Base-by-base conservation (phyloP, 30 jellyfish, hydroid and myxozoan genomes). In the Aurelia sp. region DNA sequence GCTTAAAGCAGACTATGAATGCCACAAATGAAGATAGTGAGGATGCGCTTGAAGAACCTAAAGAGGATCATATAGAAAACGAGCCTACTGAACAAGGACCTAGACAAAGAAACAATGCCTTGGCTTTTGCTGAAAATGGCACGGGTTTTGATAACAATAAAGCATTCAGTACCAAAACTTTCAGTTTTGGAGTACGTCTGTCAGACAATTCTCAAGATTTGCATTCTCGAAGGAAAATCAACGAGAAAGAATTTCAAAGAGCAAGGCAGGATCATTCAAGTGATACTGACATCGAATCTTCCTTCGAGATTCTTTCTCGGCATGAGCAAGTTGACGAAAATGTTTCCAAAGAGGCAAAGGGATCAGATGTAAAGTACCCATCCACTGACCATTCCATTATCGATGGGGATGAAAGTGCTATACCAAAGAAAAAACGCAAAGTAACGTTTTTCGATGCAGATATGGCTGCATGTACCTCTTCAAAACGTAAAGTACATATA, bases 371-470 rank as follows among this genome's bases (percentile, higher is more conserved):
- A 16, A 27, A 2, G 1, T 27, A 62, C 21, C 47, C 72, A 0
- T 12, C 21, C 0, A 27, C 33, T 27, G 2, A 27, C 1, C 33
- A 2, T 44, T 44, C 16, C 15, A 1, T 16, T 7, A 8, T 59
- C 69, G 69, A 20, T 13, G 59, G 38, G 6, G 63, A 59, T 58
- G 74, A 77, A 40, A 77, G 67, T 77, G 73, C 58, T 4, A 35
- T 58, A 17, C 88, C 88, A 18, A 59, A 77, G 77, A 59, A 60
- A 21, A 18, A 27, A 12, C 72, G 77, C 24, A 77, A 20, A 59
- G 88, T 58, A 33, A 58, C 19, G 5, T 77, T 60, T 65, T 1
- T 15, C 1, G 77, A 77, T 33, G 71, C 40, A 13, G 27, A 50
- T 3, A n/a, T 17, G 6, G 17, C 57, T 15, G 57, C 68, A 22